phyloP scores from a whole-genome alignment of 2,888 invertebrate genomes.

The Lasioglossum figueresi region DNA sequence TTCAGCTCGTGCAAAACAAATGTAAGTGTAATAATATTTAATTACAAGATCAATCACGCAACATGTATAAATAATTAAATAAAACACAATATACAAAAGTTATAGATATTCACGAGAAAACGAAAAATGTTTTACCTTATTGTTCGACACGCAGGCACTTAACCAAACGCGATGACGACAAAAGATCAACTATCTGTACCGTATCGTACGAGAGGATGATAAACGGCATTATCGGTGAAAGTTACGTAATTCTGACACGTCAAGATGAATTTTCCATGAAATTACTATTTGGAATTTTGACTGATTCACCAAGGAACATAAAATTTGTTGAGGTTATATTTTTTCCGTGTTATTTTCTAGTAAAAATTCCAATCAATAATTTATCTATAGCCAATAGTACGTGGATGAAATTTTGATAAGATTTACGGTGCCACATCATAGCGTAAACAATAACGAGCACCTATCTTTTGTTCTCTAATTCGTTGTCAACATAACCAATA shows the following conservation, averaged over 20 bases:
- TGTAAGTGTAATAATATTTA: constrained; percentile 8
- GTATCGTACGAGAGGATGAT: constrained; percentile 5
- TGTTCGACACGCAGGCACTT: constrained; percentile 32
- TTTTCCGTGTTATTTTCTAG: not conserved
- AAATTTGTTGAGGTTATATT: constrained; percentile 1
- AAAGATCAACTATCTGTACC: constrained; percentile 46
- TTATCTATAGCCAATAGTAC: not conserved
- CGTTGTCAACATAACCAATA: not conserved
- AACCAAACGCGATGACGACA: constrained; percentile 36
- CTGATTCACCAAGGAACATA: not conserved
- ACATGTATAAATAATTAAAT: not conserved
- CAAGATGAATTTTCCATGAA: constrained; percentile 18
- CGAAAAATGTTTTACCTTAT: constrained; percentile 33
- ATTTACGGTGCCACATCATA: constrained; percentile 2
- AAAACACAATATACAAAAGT: not conserved
- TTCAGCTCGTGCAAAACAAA: not conserved
- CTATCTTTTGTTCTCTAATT: not conserved
- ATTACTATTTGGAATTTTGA: not conserved
- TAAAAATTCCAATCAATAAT: not conserved
- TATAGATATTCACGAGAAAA: not conserved
- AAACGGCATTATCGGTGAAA: constrained; percentile 36
- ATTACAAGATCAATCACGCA: not conserved
- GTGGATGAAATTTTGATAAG: not conserved
- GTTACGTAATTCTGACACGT: constrained; percentile 66
- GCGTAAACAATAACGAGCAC: not conserved